phyloP scores from a whole-genome alignment of 2,113 vertebrate genomes.

The Bothrops jararaca region DNA sequence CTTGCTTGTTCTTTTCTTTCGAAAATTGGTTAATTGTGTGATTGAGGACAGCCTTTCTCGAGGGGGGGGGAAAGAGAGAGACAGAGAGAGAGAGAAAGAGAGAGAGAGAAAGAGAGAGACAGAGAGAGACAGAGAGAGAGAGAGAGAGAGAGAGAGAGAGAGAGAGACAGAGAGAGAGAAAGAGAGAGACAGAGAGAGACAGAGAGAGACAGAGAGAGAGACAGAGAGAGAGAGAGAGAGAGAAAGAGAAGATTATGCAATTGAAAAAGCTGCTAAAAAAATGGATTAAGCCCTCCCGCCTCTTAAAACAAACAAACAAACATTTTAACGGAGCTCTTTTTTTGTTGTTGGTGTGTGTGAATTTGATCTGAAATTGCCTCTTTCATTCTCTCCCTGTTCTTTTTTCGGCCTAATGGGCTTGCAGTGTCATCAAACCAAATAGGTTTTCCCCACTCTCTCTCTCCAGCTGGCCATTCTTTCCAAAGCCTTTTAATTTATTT shows the following conservation, averaged over 20 bases:
- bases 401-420: slow-evolving; percentile 35
- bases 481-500: slow-evolving; percentile 5
- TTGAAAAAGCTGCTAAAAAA: not conserved
- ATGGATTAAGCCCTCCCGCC: not conserved
- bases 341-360: not conserved
- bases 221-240: too few relatives aligned
- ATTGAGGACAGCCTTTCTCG: not conserved
- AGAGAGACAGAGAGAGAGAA: too few relatives aligned
- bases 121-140: too few relatives aligned
- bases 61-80: too few relatives aligned
- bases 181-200: too few relatives aligned
- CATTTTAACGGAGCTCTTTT: not conserved
- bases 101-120: not conserved
- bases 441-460: not conserved
- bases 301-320: not conserved
- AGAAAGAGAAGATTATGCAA: not conserved
- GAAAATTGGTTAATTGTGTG: slow-evolving; percentile 20
- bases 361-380: not conserved
- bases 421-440: slow-evolving; percentile 43
- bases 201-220: too few relatives aligned
- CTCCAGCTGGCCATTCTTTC: slow-evolving; percentile 16
- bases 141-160: not conserved
- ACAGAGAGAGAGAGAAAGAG: too few relatives aligned
- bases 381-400: not conserved
- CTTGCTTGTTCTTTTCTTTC: slow-evolving; percentile 8